phyloP scores from a whole-genome alignment of 2,888 invertebrate genomes.

The Lasioglossum malachurum region DNA sequence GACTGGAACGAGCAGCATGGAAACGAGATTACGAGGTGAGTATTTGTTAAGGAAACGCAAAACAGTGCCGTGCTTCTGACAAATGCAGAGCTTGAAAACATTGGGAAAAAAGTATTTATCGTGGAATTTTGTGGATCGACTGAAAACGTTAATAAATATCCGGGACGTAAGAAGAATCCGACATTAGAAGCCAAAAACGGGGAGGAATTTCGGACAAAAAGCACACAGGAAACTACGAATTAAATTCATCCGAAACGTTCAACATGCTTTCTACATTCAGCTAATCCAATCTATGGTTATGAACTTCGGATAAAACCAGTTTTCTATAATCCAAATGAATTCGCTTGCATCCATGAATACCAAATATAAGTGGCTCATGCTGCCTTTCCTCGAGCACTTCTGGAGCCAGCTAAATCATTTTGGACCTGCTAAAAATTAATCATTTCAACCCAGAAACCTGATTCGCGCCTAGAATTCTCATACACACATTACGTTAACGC shows the following conservation, averaged over 20 bases:
- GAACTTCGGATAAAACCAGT: background rate
- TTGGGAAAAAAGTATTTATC: background rate
- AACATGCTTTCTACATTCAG: background rate
- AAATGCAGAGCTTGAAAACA: background rate
- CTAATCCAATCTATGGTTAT: background rate
- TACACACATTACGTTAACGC: background rate
- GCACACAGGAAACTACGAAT: background rate
- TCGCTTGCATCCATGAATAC: background rate
- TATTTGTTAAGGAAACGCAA: constrained; percentile 9
- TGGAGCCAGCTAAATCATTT: background rate
- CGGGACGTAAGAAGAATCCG: too few relatives aligned
- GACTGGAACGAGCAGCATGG: background rate
- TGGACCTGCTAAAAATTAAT: background rate
- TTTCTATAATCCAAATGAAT: background rate
- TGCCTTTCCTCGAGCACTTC: background rate
- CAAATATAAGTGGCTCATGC: background rate
- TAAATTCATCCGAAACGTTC: background rate
- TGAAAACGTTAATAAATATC: too few relatives aligned
- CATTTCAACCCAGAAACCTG: background rate
- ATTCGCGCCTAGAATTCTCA: background rate
- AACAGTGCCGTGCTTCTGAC: background rate
- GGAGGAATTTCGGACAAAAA: background rate
- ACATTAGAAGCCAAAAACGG: background rate
- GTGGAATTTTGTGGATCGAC: too few relatives aligned
- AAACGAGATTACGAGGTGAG: constrained; percentile 26